Percentiles rank a stretch among this genome's conserved stretches.
Conservation (phyloP, 2,113 vertebrate genomes). For the Cyphomyrus discorhynchus region DNA sequence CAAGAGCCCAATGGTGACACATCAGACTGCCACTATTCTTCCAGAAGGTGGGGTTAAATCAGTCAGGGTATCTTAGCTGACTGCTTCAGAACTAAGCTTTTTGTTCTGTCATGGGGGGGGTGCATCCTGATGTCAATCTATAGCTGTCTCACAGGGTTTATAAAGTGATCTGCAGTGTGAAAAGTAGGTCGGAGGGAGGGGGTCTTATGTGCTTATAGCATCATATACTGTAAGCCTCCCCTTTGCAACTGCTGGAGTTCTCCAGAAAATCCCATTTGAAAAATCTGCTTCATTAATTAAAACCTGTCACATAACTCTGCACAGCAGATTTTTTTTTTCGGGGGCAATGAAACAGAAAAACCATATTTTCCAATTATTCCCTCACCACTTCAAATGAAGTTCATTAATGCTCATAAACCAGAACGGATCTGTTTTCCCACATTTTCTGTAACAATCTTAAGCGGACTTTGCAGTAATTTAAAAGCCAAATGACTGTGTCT, state of each 20-base stretch:
- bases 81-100: neutral
- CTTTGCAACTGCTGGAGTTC: neutral
- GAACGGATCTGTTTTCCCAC: neutral
- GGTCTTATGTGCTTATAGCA: neutral
- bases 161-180: neutral
- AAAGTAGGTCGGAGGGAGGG: neutral
- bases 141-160: neutral
- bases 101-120: neutral
- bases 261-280: neutral
- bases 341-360: neutral
- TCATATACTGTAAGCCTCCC: neutral
- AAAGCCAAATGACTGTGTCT: neutral
- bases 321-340: neutral
- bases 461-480: neutral
- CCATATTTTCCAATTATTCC: neutral
- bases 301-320: neutral
- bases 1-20: neutral
- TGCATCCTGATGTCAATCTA: neutral
- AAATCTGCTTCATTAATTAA: neutral
- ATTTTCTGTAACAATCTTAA: neutral
- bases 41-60: neutral
- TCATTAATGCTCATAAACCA: neutral
- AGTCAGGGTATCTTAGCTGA: neutral
- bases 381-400: neutral
- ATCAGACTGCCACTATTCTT: neutral